Evolutionary conservation across 2,888 invertebrate species (phyloP), one percentile per base, ranked within the genome.

Genomic region (Pristionchus japonicus): DNA sequence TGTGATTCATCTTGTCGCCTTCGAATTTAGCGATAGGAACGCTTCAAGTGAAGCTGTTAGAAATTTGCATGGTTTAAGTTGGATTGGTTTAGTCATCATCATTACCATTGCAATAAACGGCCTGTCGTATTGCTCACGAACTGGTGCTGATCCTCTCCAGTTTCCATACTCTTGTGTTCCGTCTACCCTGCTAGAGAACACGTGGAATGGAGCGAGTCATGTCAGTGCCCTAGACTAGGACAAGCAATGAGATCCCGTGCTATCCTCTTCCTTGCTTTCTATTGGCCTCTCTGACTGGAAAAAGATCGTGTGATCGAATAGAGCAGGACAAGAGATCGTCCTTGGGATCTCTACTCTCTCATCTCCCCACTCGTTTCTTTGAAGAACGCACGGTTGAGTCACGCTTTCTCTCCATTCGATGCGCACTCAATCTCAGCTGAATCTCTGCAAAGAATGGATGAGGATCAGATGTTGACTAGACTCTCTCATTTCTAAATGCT

Each of bases 321-420:
- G 57, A 57, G n/a, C 3, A 67, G 15, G 67, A 37, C 37, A 37
- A 70, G 17, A 34, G 15, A 34, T 70, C 70, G 70, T 15, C 70
- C 70, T 77, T 77, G 77, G 20, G 77, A 77, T 77, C 40, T 40
- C 17, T 34, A n/a, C n/a, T 77, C 77, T 77, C 77, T 23, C 31
- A 34, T 40, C 40, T 77, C 77, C 20, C 77, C 43, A 27, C 43
- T 40, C 77, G n/a, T 47, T 43, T 77, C 77, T 77, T 77, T 77
- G 77, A 77, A 77, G 77, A 77, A 77, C 77, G 43, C 34, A 13
- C 37, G 70, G 57, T 57, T 77, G 77, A 77, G n/a, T 77, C 77
- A 77, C 64, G 70, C 37, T 17, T 13, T 70, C 37, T 4, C 37
- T 57, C 9, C 57, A n/a, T n/a, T 20, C 57, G 57, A n/a, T n/a